Evolutionary conservation across 1,140 invertebrate species (phyloP).

Genomic region (Hycleus phaleratus): DNA sequence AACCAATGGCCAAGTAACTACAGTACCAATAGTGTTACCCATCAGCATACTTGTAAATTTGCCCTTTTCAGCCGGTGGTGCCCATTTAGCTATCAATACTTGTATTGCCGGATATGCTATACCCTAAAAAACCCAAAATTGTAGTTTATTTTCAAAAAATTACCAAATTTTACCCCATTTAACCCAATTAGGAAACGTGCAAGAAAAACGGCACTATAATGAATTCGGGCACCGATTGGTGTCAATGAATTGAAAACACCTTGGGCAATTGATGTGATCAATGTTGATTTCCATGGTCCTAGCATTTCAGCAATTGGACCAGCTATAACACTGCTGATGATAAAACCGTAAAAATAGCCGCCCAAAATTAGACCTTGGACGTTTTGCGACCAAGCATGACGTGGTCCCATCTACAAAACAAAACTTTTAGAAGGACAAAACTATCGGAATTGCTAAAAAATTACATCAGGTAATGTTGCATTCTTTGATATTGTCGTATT

Average conservation of each 20-base stretch:
- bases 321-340: conserved; percentile 16
- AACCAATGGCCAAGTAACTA: conserved; percentile 66
- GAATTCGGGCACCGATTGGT: not conserved
- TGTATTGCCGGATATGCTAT: conserved; percentile 64
- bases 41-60: conserved; percentile 63
- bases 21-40: conserved; percentile 69
- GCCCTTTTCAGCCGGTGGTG: conserved; percentile 62
- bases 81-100: conserved; percentile 63
- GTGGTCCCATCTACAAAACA: conserved; percentile 1
- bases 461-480: not conserved
- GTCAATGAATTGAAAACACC: not conserved
- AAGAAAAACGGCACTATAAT: not conserved
- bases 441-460: too few relatives aligned
- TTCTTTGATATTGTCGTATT: not conserved
- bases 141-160: not conserved
- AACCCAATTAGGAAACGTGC: not conserved
- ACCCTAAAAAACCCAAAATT: conserved; percentile 43
- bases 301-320: conserved; percentile 30
- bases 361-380: conserved; percentile 55
- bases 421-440: not conserved
- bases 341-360: conserved; percentile 55
- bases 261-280: not conserved
- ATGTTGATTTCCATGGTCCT: conserved; percentile 23
- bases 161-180: not conserved
- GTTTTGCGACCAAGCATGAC: conserved; percentile 48